Percentiles rank a stretch among this genome's conserved stretches.
Evolutionary conservation across 2,888 invertebrate species (phyloP).

Genomic region (Metellina segmentata): DNA sequence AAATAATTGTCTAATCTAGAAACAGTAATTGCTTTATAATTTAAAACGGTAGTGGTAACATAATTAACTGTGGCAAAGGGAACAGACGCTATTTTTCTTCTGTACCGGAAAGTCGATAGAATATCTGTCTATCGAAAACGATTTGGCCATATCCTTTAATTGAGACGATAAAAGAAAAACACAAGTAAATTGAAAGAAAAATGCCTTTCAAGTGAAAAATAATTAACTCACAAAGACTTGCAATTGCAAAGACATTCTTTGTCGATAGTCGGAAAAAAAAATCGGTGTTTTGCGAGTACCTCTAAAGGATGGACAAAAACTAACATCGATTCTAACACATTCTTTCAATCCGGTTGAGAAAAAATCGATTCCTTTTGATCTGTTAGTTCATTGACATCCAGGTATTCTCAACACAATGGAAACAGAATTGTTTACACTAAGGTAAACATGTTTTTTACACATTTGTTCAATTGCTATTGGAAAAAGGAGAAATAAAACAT

Average conservation of each 20-base stretch:
- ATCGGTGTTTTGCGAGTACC: background rate
- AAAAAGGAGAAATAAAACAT: background rate
- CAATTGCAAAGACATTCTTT: conserved; percentile 23
- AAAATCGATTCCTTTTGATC: conserved; percentile 17
- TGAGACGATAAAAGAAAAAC: background rate
- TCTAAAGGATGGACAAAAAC: conserved; percentile 24
- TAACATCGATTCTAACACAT: conserved; percentile 14
- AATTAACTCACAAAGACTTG: conserved; percentile 38
- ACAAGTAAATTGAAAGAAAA: conserved; percentile 27
- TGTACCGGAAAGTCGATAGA: background rate
- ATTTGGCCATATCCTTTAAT: conserved; percentile 16
- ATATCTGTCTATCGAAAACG: background rate
- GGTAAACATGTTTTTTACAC: background rate
- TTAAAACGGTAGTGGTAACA: background rate
- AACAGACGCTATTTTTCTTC: background rate
- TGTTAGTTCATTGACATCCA: conserved; percentile 4
- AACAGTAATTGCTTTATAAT: conserved; percentile 15
- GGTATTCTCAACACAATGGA: background rate
- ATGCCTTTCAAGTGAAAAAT: conserved; percentile 3
- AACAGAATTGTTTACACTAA: background rate
- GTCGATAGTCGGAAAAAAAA: conserved; percentile 17
- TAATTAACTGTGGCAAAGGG: background rate
- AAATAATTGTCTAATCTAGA: background rate
- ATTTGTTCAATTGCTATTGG: background rate
- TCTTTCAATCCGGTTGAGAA: conserved; percentile 6